Base-by-base conservation (phyloP, 1,140 invertebrate genomes). In the Wiebesia pumilae region DNA sequence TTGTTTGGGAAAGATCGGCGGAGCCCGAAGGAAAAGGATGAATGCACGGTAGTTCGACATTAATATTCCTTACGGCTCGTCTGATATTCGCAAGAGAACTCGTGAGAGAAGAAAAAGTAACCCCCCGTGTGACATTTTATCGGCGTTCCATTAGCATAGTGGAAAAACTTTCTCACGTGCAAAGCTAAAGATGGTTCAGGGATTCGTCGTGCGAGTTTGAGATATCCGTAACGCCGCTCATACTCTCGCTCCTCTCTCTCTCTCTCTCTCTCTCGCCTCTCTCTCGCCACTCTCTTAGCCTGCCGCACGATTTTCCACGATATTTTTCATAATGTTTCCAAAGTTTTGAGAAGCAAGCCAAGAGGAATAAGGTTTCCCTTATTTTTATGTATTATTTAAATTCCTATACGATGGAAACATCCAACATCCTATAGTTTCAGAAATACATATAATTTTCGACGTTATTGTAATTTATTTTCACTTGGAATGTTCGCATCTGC, bases 131-230 rank as follows among this genome's bases (percentile, higher is more conserved):
- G 81, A 87, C 82, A 84, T 71, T 87, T 84, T 87, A 87, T 87
- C 86, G 81, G 40, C 81, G 27, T 65, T 67, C 30, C 58, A 87
- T 87, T 87, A 87, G 81, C 85, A 87, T 83, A 79, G 81, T 14
- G 75, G 81, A 83, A 83, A 82, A 87, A 87, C 62, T 79, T 87
- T 87, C 85, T 87, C 85, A 87, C 85, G 73, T 83, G 12, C 3
- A 19, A 69, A 12, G 9, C 27, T 27, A 71, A 80, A 54, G 62
- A 78, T 85, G 24, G 4, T 40, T 62, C n/a, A 16, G 47, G 33
- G 40, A 73, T 62, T 40, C 38, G 58, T 54, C 14, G 7, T 21
- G 35, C 62, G 24, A 16, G 21, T 75, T 43, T n/a, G 2, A 75
- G 38, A 43, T 62, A 43, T 43, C 30, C 38, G 7, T 21, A n/a